Base-by-base conservation (phyloP, 2,888 invertebrate genomes). In the Hylaea fasciaria region DNA sequence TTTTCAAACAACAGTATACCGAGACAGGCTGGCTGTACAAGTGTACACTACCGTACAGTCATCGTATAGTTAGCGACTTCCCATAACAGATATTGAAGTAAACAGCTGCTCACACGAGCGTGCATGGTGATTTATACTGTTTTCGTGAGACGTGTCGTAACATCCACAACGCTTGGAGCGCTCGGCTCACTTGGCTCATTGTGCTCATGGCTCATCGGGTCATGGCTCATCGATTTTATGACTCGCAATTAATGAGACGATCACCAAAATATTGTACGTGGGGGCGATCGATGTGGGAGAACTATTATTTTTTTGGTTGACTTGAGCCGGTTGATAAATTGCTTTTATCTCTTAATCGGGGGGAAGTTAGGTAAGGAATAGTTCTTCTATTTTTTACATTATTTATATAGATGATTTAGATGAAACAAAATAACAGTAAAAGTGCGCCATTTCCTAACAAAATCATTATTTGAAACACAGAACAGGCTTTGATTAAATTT, bases 161-260 rank as follows among this genome's bases (percentile, higher is more conserved):
- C 12, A 52, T 83, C 86, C 85, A 83, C 82, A 82, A 82, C 80
- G 80, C 83, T 84, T 79, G 78, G 76, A 73, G 57, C 68, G 47
- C 77, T 81, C 81, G 81, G 77, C 76, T 81, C 81, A 72, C 71
- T 80, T 73, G 75, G 69, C 70, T 75, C 70, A 80, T 82, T 81
- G 79, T 78, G 46, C 44, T 51, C 41, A 46, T n/a, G 50, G 51
- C 48, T 54, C 88, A 86, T 87, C 83, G 82, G 76, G 57, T 58
- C 68, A 82, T 74, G 87, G 72, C 78, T 81, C 88, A 86, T 87
- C 83, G 82, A 76, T 80, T 86, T 88, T 83, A 87, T 83, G 85
- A 82, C 82, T 78, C 73, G 76, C 85, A 84, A 87, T 89, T 86
- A 87, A 87, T 87, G 80, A 73, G 68, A 72, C 67, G 79, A 83